These are phyloP conservation scores for Ypsolopha scabrella DNA, from an alignment of 2,888 invertebrate genomes.

Conservation along the genomic window DNA sequence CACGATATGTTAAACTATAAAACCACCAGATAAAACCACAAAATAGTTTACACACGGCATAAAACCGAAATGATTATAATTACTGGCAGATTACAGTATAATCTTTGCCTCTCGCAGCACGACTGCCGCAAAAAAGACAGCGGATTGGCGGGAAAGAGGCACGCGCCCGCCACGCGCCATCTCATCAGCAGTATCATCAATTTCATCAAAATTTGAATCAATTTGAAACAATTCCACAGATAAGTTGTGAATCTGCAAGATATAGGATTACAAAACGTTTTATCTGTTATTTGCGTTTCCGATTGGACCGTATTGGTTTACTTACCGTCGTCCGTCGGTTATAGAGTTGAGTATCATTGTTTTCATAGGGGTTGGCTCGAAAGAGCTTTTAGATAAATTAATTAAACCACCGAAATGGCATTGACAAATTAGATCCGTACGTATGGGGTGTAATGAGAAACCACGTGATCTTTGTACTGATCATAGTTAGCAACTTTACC, in stretches of 20 bases:
- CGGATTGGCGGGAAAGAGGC: conserved; percentile 36
- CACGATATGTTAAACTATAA: conserved; percentile 17
- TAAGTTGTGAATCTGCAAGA: conserved; percentile 47
- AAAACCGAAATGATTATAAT: conserved; percentile 38
- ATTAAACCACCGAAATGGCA: too few relatives aligned
- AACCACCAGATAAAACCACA: conserved; percentile 9
- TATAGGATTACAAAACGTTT: conserved; percentile 50
- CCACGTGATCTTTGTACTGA: too few relatives aligned
- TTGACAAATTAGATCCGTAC: too few relatives aligned
- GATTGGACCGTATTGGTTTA: conserved; percentile 57
- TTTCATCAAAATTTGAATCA: conserved; percentile 30
- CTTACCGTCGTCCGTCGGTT: conserved; percentile 28
- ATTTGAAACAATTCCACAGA: conserved; percentile 40
- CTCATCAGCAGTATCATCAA: not conserved
- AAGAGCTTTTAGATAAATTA: too few relatives aligned
- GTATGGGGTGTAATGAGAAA: too few relatives aligned
- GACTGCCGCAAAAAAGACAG: conserved; percentile 14
- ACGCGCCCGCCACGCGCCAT: conserved; percentile 51
- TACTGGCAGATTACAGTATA: conserved; percentile 24
- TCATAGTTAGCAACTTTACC: too few relatives aligned
- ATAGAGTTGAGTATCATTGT: conserved; percentile 1
- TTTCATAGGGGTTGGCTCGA: too few relatives aligned
- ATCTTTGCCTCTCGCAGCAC: conserved; percentile 10
- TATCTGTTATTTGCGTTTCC: conserved; percentile 62
- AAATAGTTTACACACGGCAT: not conserved